A percentile compares a stretch with the other conserved stretches of the same genome.
phyloP scores from a whole-genome alignment of 2,113 vertebrate species.

The Petromus typicus region DNA sequence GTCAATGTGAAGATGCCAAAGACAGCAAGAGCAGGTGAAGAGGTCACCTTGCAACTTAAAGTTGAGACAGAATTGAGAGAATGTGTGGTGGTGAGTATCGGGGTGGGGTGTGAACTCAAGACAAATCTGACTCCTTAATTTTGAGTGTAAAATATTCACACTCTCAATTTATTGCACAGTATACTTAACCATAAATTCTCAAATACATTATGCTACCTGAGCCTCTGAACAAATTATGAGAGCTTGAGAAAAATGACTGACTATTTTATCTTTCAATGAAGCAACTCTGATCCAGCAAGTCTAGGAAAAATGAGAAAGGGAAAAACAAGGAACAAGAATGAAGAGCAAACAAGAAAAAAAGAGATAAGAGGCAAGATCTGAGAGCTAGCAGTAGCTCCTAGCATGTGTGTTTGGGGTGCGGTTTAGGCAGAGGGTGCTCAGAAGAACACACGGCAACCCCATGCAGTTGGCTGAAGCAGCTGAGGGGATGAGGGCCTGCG shows the following conservation, averaged over 20 bases:
- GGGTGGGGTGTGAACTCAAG: background rate
- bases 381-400: background rate
- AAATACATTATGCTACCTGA: background rate
- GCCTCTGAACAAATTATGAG: background rate
- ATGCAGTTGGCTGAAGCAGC: background rate
- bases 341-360: background rate
- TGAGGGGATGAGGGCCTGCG: background rate
- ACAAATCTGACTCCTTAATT: background rate
- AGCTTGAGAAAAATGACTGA: background rate
- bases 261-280: background rate
- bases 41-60: background rate
- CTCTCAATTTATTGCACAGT: background rate
- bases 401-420: background rate
- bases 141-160: background rate
- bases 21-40: background rate
- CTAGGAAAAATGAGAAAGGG: background rate
- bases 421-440: background rate
- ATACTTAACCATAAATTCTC: background rate
- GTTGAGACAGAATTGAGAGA: background rate
- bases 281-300: background rate
- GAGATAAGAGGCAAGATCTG: too few relatives aligned
- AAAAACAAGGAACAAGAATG: background rate
- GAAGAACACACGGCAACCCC: background rate
- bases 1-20: background rate
- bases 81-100: background rate